These are phyloP conservation scores for Andrena trimmerana DNA, from an alignment of 2,888 invertebrate genomes.

Conservation along the genomic window DNA sequence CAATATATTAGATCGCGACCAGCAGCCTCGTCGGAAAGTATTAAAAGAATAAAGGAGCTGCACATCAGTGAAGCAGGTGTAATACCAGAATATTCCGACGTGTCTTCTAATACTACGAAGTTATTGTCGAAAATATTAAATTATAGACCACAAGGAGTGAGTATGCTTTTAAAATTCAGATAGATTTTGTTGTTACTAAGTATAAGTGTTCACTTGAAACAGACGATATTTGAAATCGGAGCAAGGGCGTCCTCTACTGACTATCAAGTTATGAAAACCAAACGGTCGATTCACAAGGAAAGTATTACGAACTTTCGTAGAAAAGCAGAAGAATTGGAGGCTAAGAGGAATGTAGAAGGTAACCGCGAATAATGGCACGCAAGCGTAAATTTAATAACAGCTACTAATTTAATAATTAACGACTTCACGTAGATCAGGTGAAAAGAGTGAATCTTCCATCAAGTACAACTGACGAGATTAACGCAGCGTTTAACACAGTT, in stretches of 20 bases:
- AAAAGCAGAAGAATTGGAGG: slow-evolving; percentile 82
- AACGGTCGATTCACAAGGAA: slow-evolving; percentile 91
- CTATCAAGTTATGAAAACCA: slow-evolving; percentile 94
- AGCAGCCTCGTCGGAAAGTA: slow-evolving; percentile 95
- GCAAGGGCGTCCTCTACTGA: slow-evolving; percentile 92
- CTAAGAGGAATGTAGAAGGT: slow-evolving; percentile 45
- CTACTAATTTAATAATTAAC: slow-evolving; percentile 16
- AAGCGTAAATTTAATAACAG: background rate
- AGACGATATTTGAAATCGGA: slow-evolving; percentile 98
- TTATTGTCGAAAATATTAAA: slow-evolving; percentile 89
- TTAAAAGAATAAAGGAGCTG: slow-evolving; percentile 92
- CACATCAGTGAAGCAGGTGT: slow-evolving; percentile 86
- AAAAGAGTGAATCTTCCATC: slow-evolving; percentile 77
- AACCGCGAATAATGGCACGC: background rate
- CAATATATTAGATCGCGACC: slow-evolving; percentile 96
- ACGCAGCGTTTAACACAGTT: slow-evolving; percentile 87
- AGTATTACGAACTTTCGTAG: slow-evolving; percentile 86
- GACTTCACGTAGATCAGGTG: slow-evolving; percentile 29
- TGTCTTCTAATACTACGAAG: slow-evolving; percentile 71
- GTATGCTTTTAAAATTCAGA: slow-evolving; percentile 70
- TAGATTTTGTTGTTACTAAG: slow-evolving; percentile 2
- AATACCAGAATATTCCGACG: slow-evolving; percentile 87
- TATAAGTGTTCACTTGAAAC: slow-evolving; percentile 75
- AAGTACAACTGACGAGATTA: slow-evolving; percentile 87
- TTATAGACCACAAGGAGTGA: slow-evolving; percentile 91